Base-by-base conservation (phyloP, 2,113 vertebrate species). In the Oreochromis spilurus region DNA sequence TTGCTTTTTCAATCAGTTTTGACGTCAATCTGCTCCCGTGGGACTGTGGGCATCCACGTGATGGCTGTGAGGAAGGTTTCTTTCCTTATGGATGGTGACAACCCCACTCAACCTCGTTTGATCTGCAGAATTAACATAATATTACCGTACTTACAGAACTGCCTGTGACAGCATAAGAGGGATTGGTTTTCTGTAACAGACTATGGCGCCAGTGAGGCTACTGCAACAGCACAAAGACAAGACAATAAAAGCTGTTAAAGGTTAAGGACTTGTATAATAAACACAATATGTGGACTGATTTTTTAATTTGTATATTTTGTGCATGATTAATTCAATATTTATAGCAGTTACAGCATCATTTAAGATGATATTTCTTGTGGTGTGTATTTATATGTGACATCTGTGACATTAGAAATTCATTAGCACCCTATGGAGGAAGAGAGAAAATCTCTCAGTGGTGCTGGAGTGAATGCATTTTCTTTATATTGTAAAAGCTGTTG, bases 111-210 rank as follows among this genome's bases (percentile, higher is more conserved):
- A 84, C 84, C 72, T 24, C 72, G 92, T 92, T 93, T 95, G 91
- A 94, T 95, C 91, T 91, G 84, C 79, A 81, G 93, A 94, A 95
- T 96, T 94, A 95, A 90, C 92, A 94, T 94, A 92, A 91, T 93
- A 90, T 94, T 89, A 94, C 89, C 19, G 55, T 60, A 82, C 65
- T 83, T 40, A 79, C 62, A 78, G 75, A 91, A 86, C 82, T 72
- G 81, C 50, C 77, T 65, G 86, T 90, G 92, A 93, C 91, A 93
- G 88, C 78, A 24, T 7, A 57, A 87, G 87, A 91, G 58, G 55
- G 88, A 92, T 89, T 83, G 86, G 79, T 70, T 89, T 84, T 81
- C 45, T 81, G 14, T 62, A 82, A 36, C 38, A 93, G 84, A 89
- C 65, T 12, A 62, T 81, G 86, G 81, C 9, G 6, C 60, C 72